These are phyloP conservation scores for Chinchilla lanigera DNA, from an alignment of 2,113 vertebrate species.

Conservation along the genomic window DNA sequence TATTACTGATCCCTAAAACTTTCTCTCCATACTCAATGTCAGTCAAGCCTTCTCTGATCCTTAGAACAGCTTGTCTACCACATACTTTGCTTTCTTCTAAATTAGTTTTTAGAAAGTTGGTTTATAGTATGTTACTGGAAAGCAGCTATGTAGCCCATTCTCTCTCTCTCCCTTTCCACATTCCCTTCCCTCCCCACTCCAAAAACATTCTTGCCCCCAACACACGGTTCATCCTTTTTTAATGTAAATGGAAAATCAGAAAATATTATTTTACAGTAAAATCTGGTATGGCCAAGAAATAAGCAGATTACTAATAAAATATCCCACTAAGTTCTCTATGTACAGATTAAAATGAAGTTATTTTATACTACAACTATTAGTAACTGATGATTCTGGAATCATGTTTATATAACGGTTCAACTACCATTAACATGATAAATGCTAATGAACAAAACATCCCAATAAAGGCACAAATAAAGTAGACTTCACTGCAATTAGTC, in stretches of 20 bases:
- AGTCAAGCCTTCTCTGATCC: not conserved
- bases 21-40: not conserved
- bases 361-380: conserved; percentile 44
- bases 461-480: conserved; percentile 23
- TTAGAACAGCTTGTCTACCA: not conserved
- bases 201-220: not conserved
- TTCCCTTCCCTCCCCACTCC: not conserved
- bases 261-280: not conserved
- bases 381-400: not conserved
- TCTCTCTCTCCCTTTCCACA: not conserved
- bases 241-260: conserved; percentile 29
- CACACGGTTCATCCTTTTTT: not conserved
- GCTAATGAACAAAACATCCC: not conserved
- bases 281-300: not conserved
- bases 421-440: not conserved
- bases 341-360: conserved; percentile 20
- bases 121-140: not conserved
- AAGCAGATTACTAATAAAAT: not conserved
- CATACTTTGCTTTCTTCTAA: not conserved
- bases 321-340: not conserved
- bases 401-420: not conserved
- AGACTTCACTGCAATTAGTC: not conserved
- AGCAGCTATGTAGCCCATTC: not conserved
- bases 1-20: not conserved
- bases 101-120: not conserved